These are phyloP conservation scores for Gorsachius goisagi DNA, from an alignment of 2,113 vertebrate genomes.

Conservation along the genomic window DNA sequence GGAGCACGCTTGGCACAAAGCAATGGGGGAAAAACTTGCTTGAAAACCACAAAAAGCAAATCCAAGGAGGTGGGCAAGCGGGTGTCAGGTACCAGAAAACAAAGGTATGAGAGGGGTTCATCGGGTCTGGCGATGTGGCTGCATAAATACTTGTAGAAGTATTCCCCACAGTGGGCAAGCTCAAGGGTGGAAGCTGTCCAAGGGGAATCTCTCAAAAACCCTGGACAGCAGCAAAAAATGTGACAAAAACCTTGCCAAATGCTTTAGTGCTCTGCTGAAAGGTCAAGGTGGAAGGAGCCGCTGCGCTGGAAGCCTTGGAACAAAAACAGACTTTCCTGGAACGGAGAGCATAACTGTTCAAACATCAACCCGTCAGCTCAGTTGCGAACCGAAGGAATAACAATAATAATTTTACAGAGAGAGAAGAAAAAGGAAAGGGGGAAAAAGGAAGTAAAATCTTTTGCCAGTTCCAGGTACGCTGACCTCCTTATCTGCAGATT, in stretches of 20 bases:
- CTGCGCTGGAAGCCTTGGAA: conserved; percentile 17
- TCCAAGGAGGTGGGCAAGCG: neutral
- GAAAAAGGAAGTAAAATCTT: neutral
- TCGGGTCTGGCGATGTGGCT: neutral
- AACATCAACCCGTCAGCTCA: conserved; percentile 20
- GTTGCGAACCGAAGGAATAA: neutral
- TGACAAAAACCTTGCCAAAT: conserved; percentile 9
- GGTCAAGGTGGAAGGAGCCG: conserved; percentile 56
- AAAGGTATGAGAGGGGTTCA: neutral
- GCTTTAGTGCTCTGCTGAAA: conserved; percentile 46
- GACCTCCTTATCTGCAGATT: neutral
- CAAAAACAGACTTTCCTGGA: conserved; percentile 54
- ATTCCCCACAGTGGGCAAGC: conserved; percentile 7
- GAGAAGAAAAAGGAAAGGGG: neutral
- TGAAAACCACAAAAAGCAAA: neutral
- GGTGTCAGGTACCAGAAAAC: neutral
- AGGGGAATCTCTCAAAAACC: conserved; percentile 46
- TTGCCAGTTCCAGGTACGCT: neutral
- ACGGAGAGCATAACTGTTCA: neutral
- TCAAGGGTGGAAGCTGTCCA: conserved; percentile 35
- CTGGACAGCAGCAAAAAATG: conserved; percentile 43
- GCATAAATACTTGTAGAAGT: neutral
- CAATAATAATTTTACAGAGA: neutral
- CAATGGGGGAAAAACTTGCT: neutral
- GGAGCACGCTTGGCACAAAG: neutral